phyloP scores from a whole-genome alignment of 2,888 invertebrate species.

The Criorhina ranunculi region DNA sequence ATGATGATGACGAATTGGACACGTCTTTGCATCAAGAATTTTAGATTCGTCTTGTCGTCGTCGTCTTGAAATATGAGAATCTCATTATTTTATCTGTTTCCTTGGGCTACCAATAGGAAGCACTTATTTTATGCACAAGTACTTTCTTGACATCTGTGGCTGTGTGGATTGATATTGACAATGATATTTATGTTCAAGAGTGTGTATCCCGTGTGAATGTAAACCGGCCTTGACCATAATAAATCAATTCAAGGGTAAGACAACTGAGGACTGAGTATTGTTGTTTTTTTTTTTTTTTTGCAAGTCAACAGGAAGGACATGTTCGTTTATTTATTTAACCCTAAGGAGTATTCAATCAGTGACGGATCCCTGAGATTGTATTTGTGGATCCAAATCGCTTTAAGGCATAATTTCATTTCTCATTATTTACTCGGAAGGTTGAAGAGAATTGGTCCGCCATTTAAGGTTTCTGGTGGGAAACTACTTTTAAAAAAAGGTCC shows the following conservation, averaged over 20 bases:
- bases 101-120: constrained; percentile 32
- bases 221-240: constrained; percentile 49
- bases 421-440: no score
- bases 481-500: no score
- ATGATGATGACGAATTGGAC: constrained; percentile 62
- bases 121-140: constrained; percentile 56
- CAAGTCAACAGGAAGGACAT: not conserved
- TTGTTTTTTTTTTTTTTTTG: constrained; percentile 4
- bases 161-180: constrained; percentile 37
- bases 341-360: constrained; percentile 13
- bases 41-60: constrained; percentile 33
- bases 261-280: not conserved
- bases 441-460: no score
- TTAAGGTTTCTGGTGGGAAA: no score
- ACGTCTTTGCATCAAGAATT: constrained; percentile 37
- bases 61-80: constrained; percentile 66
- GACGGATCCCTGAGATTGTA: no score
- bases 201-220: constrained; percentile 10
- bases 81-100: constrained; percentile 60
- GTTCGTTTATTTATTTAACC: not conserved
- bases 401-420: not conserved
- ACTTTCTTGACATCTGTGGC: not conserved
- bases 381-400: not conserved
- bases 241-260: constrained; percentile 32
- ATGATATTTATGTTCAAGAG: constrained; percentile 36